phyloP scores from a whole-genome alignment of 2,888 invertebrate genomes.

The Ceriagrion tenellum region DNA sequence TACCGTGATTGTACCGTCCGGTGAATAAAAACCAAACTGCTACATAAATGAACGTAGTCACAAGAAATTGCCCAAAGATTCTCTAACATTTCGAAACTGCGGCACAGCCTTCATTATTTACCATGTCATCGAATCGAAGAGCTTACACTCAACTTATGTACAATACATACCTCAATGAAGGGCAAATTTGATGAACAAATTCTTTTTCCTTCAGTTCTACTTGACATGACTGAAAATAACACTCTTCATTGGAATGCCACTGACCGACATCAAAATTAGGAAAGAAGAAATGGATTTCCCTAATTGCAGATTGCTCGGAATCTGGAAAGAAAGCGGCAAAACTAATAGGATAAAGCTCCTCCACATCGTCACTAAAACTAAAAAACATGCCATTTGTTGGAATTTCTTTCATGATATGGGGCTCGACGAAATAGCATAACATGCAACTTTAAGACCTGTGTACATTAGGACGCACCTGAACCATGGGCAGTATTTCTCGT shows the following conservation, averaged over 20 bases:
- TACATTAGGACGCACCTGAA: not conserved
- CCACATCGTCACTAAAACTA: not conserved
- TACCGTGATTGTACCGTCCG: too few species aligned
- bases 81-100: too few species aligned
- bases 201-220: slow-evolving; percentile 38
- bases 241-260: slow-evolving; percentile 41
- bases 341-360: not conserved
- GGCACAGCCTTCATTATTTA: too few species aligned
- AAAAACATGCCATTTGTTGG: not conserved
- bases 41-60: too few species aligned
- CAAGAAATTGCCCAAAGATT: too few species aligned
- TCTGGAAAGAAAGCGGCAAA: slow-evolving; percentile 9
- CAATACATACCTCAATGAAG: slow-evolving; percentile 24
- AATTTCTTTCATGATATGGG: not conserved
- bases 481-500: slow-evolving; percentile 58
- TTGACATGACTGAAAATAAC: slow-evolving; percentile 2
- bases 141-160: too few species aligned
- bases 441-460: not conserved
- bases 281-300: slow-evolving; percentile 44
- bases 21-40: too few species aligned
- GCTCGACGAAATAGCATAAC: not conserved
- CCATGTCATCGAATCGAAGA: too few species aligned
- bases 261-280: slow-evolving; percentile 26
- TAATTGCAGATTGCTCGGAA: slow-evolving; percentile 30
- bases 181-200: slow-evolving; percentile 41